Evolutionary conservation across 2,888 invertebrate genomes (phyloP).

Genomic region (Himalopsyche anomala): DNA sequence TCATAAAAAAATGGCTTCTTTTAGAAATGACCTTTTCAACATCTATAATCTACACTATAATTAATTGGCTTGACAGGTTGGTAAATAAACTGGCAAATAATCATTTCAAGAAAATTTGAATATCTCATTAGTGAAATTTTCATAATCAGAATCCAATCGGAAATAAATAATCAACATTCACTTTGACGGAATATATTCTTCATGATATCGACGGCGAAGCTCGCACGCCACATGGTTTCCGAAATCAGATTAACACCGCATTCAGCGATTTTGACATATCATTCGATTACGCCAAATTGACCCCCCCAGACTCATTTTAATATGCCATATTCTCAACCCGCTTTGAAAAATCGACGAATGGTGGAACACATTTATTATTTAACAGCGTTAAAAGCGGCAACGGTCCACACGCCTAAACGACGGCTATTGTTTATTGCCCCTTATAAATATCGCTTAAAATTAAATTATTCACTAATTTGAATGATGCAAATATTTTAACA

Average conservation of each 20-base stretch:
- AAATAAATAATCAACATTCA: neutral
- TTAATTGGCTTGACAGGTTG: neutral
- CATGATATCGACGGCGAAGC: neutral
- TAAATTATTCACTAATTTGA: neutral
- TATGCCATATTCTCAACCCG: neutral
- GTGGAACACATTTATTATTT: conserved; percentile 20
- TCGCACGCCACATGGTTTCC: neutral
- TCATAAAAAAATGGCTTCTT: too few relatives aligned
- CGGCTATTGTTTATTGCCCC: neutral
- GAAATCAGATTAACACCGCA: neutral
- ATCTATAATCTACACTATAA: too few relatives aligned
- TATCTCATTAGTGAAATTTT: neutral
- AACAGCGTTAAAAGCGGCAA: neutral
- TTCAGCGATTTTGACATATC: neutral
- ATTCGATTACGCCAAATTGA: conserved; percentile 1
- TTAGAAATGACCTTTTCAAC: too few relatives aligned
- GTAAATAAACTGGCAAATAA: neutral
- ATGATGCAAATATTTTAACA: neutral
- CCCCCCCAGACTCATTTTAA: neutral
- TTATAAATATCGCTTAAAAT: conserved; percentile 16
- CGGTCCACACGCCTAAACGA: neutral
- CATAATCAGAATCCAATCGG: neutral
- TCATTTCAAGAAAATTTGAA: neutral
- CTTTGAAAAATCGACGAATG: neutral
- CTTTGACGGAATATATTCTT: neutral